phyloP scores from a whole-genome alignment of 2,797 vertebrate genomes.

The Myiotriccus ornatus region DNA sequence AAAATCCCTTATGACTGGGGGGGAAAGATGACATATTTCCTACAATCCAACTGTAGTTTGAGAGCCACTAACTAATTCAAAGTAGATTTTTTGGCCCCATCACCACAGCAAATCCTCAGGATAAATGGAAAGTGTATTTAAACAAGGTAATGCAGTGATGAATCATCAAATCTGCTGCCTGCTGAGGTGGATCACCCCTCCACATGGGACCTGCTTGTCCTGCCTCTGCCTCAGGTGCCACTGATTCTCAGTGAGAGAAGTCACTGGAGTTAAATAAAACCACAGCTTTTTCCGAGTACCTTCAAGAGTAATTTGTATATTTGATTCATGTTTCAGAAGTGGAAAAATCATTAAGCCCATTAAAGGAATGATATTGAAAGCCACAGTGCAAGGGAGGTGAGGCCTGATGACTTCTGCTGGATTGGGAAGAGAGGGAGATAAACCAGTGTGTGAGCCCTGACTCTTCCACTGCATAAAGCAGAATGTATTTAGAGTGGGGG shows the following conservation, averaged over 20 bases:
- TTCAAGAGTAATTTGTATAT: slow-evolving; percentile 13
- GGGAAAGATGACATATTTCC: background rate
- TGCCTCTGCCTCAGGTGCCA: background rate
- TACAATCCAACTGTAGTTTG: background rate
- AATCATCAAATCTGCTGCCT: slow-evolving; percentile 1
- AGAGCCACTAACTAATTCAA: background rate
- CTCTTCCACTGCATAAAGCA: background rate
- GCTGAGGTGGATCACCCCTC: background rate
- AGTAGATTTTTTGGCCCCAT: background rate
- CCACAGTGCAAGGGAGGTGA: background rate
- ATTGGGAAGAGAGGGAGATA: background rate
- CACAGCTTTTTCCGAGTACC: background rate
- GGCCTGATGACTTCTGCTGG: background rate
- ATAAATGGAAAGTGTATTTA: background rate
- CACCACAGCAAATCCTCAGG: background rate
- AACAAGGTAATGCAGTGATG: background rate
- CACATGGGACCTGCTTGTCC: background rate
- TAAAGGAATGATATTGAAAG: background rate
- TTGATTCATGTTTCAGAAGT: slow-evolving; percentile 7
- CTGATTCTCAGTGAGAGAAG: background rate
- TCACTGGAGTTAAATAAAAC: background rate
- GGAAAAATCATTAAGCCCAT: slow-evolving; percentile 46
- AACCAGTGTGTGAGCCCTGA: background rate
- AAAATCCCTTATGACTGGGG: background rate
- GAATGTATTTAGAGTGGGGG: slow-evolving; percentile 16